Conservation (phyloP, 1,140 invertebrate genomes). For the Helicorthomorpha holstii region DNA sequence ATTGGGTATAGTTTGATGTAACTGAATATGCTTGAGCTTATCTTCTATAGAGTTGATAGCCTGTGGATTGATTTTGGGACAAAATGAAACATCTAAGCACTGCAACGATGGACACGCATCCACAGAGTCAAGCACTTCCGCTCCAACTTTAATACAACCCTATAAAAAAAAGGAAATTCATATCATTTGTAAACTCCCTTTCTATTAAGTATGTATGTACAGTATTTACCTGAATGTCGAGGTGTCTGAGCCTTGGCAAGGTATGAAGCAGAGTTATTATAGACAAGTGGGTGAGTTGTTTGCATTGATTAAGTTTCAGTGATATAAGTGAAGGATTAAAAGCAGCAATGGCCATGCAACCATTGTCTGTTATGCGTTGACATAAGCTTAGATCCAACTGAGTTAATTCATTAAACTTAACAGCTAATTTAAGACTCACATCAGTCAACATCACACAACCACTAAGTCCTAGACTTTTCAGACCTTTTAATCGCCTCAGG, state of each 20-base stretch:
- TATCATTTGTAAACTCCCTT: no score
- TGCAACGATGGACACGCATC: conserved; percentile 34
- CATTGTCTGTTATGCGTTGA: conserved; percentile 42
- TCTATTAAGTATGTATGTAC: no score
- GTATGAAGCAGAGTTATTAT: conserved; percentile 36
- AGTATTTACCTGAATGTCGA: conserved; percentile 36
- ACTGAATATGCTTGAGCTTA: no score
- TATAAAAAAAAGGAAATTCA: no score
- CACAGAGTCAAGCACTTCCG: no score
- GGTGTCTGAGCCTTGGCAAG: conserved; percentile 36
- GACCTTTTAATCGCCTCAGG: conserved; percentile 8
- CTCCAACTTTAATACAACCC: no score
- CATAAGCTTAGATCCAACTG: conserved; percentile 43
- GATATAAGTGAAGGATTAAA: conserved; percentile 49
- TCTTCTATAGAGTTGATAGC: no score
- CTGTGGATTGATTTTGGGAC: no score
- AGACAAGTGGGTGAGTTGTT: conserved; percentile 44
- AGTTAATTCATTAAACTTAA: conserved; percentile 42
- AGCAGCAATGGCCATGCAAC: conserved; percentile 38
- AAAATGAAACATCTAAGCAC: conserved; percentile 38
- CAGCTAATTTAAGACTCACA: conserved; percentile 44
- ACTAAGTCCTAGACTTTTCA: conserved; percentile 40
- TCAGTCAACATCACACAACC: conserved; percentile 49
- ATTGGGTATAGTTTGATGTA: no score
- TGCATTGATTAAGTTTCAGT: conserved; percentile 42